Evolutionary conservation across 2,797 vertebrate genomes (phyloP), one percentile per base, ranked within the genome.

Genomic region (Darevskia nairensis): DNA sequence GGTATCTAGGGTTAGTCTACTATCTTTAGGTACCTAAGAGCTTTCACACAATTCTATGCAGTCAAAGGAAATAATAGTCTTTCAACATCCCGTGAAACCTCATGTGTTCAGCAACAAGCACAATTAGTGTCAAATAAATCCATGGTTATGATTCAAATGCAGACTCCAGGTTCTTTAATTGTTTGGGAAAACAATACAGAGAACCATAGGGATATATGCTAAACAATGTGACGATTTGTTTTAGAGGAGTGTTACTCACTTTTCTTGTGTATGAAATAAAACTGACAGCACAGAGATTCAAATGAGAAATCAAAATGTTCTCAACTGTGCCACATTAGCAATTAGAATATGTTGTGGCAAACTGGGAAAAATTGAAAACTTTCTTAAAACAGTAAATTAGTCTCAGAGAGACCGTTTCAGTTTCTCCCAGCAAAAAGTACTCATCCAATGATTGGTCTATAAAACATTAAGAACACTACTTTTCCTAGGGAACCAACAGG

Each of bases 351-450:
- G 93, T 87, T 90, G 59, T 88, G 81, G 89, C 93, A 91, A 90
- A 91, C 68, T 93, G 88, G 50, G 41, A 87, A 74, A 93, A 8
- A 1, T 59, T 61, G 91, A 92, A 90, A 92, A 90, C 27, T 87
- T 78, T 96, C 84, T 92, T 92, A 92, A 68, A 91, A 76, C 87
- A 95, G 91, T 92, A 94, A 94, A 93, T 94, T 92, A 87, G 88
- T 89, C 88, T 94, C 88, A 29, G 82, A 76, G 82, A 94, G 92
- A 89, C 35, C 72, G 61, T 86, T 88, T 89, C 27, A 92, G 89
- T 80, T 64, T 92, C 41, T 91, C 86, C 72, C 83, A 80, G 61
- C 19, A 88, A 90, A 50, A 91, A 90, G 82, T 79, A 84, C 61
- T 46, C 61, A 91, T 80, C 89, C 78, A 90, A 61, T 81, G 81